These are phyloP conservation scores for Lumbricus terrestris DNA, from an alignment of 2,888 invertebrate genomes.

Conservation along the genomic window DNA sequence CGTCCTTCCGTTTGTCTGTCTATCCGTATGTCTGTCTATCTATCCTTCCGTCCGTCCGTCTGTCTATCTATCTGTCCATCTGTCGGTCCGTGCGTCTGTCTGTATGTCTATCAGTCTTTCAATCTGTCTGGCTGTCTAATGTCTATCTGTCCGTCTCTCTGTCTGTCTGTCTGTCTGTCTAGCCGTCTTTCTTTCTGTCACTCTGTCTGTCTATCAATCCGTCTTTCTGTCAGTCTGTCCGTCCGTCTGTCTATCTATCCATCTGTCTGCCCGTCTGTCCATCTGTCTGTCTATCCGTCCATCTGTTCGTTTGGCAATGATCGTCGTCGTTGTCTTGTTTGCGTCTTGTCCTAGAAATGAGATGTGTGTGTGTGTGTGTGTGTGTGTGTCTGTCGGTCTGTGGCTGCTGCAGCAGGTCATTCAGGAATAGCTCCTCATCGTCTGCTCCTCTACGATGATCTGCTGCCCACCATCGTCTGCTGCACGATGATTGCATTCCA, in stretches of 20 bases:
- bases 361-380: too few species aligned
- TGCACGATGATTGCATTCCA: background rate
- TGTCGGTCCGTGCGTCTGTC: background rate
- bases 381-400: too few species aligned
- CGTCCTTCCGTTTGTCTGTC: background rate
- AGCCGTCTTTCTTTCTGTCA: background rate
- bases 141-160: background rate
- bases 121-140: background rate
- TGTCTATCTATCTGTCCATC: background rate
- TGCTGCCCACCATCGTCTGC: background rate
- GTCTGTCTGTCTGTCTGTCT: background rate
- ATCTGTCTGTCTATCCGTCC: background rate
- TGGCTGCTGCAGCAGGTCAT: too few species aligned
- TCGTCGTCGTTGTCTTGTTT: background rate
- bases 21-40: background rate
- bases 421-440: background rate
- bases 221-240: background rate
- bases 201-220: background rate
- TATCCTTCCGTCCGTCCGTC: background rate
- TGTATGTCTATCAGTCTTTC: background rate
- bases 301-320: background rate
- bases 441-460: too few species aligned
- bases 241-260: background rate
- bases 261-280: background rate
- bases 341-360: background rate